Percentiles rank a stretch among this genome's conserved stretches.
phyloP scores from a whole-genome alignment of 2,888 invertebrate species.

The Tanypteryx hageni region DNA sequence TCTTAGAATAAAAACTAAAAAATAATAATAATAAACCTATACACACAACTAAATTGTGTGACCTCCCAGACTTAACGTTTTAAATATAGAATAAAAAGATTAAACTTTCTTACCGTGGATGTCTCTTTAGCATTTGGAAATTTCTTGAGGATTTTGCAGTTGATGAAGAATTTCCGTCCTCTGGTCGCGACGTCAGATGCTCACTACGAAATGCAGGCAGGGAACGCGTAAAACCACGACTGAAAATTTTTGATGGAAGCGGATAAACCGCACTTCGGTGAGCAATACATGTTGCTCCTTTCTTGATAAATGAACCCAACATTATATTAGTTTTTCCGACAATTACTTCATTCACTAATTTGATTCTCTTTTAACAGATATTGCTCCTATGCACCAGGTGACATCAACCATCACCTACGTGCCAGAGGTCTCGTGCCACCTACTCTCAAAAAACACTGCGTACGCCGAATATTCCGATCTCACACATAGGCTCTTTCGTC shows the following conservation, averaged over 20 bases:
- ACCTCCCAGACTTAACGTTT: too few relatives aligned
- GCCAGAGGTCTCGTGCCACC: conserved; percentile 43
- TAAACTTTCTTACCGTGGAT: conserved; percentile 34
- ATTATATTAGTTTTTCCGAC: not conserved
- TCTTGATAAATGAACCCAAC: conserved; percentile 53
- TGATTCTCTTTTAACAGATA: not conserved
- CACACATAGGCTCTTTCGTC: not conserved
- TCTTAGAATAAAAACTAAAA: not conserved
- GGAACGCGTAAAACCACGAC: conserved; percentile 36
- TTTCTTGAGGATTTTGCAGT: not conserved
- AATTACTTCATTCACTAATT: conserved; percentile 3
- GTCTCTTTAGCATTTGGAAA: conserved; percentile 26
- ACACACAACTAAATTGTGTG: not conserved
- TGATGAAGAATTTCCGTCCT: conserved; percentile 30
- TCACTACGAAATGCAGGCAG: conserved; percentile 42
- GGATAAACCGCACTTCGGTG: conserved; percentile 39
- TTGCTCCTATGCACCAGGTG: not conserved
- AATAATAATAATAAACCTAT: too few relatives aligned
- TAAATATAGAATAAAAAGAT: not conserved
- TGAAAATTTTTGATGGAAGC: conserved; percentile 54
- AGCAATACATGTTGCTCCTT: conserved; percentile 37
- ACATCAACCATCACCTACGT: conserved; percentile 57
- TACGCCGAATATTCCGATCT: conserved; percentile 31
- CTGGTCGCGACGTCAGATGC: conserved; percentile 36
- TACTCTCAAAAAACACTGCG: conserved; percentile 38